These are phyloP conservation scores for Drosophila sechellia DNA, from an alignment of 1,140 invertebrate species.

Conservation along the genomic window DNA sequence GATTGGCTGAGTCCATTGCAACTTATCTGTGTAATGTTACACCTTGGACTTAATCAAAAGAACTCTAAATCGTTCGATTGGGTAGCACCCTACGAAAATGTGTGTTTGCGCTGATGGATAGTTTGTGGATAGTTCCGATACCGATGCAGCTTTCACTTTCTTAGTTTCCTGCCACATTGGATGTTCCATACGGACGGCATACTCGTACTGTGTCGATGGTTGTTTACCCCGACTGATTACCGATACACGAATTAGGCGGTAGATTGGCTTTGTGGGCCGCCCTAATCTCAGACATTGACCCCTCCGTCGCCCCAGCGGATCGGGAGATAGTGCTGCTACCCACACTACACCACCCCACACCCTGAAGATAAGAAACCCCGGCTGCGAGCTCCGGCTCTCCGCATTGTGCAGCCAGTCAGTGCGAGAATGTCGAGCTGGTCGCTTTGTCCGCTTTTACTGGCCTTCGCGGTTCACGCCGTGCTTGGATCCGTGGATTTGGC, in stretches of 20 bases:
- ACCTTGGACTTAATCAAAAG: not conserved
- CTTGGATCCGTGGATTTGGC: slow-evolving; percentile 16
- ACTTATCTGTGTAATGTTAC: not conserved
- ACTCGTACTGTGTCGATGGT: not conserved
- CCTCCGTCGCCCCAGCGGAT: not conserved
- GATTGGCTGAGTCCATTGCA: not conserved
- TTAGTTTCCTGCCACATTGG: not conserved
- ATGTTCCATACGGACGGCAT: not conserved
- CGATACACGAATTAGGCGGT: not conserved
- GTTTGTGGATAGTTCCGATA: too few relatives aligned
- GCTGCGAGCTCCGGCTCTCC: not conserved
- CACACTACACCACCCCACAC: not conserved
- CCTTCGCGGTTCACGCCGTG: slow-evolving; percentile 3
- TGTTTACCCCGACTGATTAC: slow-evolving; percentile 25
- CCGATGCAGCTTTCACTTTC: not conserved
- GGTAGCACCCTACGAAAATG: too few relatives aligned
- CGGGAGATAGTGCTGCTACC: not conserved
- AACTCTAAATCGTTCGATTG: too few relatives aligned
- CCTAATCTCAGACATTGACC: slow-evolving; percentile 47
- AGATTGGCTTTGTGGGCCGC: slow-evolving; percentile 11
- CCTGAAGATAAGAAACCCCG: not conserved
- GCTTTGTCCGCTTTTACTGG: not conserved
- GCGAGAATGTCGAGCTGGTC: slow-evolving; percentile 30
- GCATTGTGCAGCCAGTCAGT: slow-evolving; percentile 18
- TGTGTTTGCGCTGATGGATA: too few relatives aligned